Evolutionary conservation across 1,140 invertebrate species (phyloP), one percentile per base, ranked within the genome.

Genomic region (Neodiprion pinetum): DNA sequence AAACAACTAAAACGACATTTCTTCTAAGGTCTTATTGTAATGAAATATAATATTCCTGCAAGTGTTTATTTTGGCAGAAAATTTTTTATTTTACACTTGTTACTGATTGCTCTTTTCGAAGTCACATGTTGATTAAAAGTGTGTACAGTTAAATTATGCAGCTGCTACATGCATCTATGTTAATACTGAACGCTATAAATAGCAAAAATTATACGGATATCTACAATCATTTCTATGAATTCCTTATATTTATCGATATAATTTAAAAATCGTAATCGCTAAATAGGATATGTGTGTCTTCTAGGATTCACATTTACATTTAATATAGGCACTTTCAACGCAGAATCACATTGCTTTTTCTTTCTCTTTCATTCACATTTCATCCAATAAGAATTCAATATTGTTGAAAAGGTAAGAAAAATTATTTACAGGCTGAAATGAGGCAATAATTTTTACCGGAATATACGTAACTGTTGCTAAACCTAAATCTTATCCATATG

Each of bases 241-340:
- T 40, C 28, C 28, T 2, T 40, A 40, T 40, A 40, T 40, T 17
- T 61, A 61, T 61, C 11, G 11, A 17, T 14, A 14, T 61, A 12
- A 61, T 14, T 61, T 14, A 14, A 14, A 61, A 9, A 61, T 17
- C 53, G 53, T 61, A 61, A 61, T 61, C 53, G 53, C 53, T 61
- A 61, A 61, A 12, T 61, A 61, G 53, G 53, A 61, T 61, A 61
- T 61, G 53, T 61, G n/a, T 61, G 28, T 61, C 53, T 61, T 61
- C 53, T 61, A 61, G 53, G 53, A 61, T 61, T 61, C 3, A 61
- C 53, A 17, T 61, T 61, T 61, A 9, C 9, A 61, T 61, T 61
- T 12, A 61, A 61, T 14, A 61, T 61, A 61, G 53, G 53, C 53
- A 61, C 53, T 61, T 61, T 61, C 11, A 61, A 61, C 53, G 53